Evolutionary conservation across 1,140 invertebrate species (phyloP).

Genomic region (Zaprionus camerounensis): DNA sequence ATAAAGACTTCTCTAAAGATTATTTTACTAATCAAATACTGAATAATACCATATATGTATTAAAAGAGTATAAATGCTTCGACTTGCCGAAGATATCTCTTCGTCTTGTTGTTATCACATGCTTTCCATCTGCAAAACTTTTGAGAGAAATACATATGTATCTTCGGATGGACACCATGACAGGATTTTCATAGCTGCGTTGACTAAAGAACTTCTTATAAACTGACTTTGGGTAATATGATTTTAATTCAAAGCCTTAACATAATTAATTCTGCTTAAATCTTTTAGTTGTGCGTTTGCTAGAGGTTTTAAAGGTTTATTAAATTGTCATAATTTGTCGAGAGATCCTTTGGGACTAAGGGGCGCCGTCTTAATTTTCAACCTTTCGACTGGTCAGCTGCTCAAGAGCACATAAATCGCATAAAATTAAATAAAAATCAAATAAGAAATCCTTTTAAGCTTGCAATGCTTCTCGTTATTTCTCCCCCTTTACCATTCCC

Average conservation of each 20-base stretch:
- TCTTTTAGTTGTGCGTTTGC: too few species aligned
- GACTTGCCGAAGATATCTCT: background rate
- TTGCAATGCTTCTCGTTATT: constrained; percentile 14
- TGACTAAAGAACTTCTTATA: background rate
- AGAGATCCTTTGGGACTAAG: background rate
- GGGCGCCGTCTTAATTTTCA: background rate
- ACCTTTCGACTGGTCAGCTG: constrained; percentile 19
- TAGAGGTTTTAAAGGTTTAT: constrained; percentile 5
- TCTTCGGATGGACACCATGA: background rate
- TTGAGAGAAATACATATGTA: background rate
- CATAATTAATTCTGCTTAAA: background rate
- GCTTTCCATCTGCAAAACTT: background rate
- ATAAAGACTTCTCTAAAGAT: too few species aligned
- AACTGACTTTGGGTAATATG: background rate
- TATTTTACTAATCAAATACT: too few species aligned
- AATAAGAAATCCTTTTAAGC: constrained; percentile 63
- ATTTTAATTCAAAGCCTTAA: background rate
- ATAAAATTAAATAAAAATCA: constrained; percentile 72
- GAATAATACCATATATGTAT: too few species aligned
- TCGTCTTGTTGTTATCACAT: background rate
- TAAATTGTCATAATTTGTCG: constrained; percentile 15
- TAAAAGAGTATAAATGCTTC: background rate
- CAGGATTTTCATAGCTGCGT: background rate
- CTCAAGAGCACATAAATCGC: constrained; percentile 32
- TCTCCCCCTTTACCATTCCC: background rate